phyloP scores from a whole-genome alignment of 2,797 vertebrate species.

The Crax fasciolata region DNA sequence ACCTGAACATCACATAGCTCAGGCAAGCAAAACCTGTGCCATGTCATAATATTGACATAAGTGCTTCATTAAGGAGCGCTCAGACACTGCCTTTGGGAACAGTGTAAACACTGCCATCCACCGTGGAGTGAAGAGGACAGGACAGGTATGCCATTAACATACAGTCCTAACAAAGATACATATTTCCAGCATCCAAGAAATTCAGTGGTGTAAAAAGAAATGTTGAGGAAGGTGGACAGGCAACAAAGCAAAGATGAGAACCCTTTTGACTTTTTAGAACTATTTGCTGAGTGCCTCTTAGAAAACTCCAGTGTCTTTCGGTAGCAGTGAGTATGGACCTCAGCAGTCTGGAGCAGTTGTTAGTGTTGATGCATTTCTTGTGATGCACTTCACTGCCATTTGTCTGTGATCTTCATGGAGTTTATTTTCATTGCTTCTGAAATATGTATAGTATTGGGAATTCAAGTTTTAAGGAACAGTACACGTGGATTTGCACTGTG shows the following conservation, averaged over 20 bases:
- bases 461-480: background rate
- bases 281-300: background rate
- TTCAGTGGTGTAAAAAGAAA: background rate
- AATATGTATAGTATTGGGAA: background rate
- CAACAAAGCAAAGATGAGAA: background rate
- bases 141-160: background rate
- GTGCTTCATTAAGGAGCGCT: background rate
- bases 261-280: slow-evolving; percentile 16
- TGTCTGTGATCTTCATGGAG: background rate
- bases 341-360: background rate
- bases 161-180: background rate
- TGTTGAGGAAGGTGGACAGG: background rate
- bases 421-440: background rate
- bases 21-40: background rate
- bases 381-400: background rate
- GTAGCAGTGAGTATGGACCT: background rate
- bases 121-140: background rate
- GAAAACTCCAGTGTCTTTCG: background rate
- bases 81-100: background rate
- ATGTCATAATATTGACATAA: background rate
- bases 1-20: background rate
- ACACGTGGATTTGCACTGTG: background rate
- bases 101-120: background rate
- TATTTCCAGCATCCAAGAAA: background rate
- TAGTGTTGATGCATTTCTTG: background rate